A percentile compares a stretch with the other conserved stretches of the same genome.
Conservation (phyloP, 2,797 vertebrate species). For the Pseudocheirus occidentalis region DNA sequence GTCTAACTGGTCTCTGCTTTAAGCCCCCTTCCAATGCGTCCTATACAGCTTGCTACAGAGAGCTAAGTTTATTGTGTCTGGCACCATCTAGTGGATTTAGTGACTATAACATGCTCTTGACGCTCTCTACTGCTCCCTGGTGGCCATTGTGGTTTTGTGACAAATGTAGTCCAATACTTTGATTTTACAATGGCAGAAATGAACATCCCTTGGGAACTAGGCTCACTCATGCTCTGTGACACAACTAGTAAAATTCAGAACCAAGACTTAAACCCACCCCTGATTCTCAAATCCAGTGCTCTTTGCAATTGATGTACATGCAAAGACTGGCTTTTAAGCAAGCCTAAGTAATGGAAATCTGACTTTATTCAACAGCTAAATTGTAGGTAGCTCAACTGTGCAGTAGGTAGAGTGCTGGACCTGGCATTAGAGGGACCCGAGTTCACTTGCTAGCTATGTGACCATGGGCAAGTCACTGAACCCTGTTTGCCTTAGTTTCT, state of each 20-base stretch:
- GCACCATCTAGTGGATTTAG: conserved; percentile 53
- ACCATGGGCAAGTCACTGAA: not conserved
- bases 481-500: not conserved
- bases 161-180: not conserved
- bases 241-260: not conserved
- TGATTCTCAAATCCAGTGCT: not conserved
- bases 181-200: not conserved
- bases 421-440: not conserved
- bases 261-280: not conserved
- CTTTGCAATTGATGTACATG: not conserved
- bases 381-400: not conserved
- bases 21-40: not conserved
- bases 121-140: conserved; percentile 43
- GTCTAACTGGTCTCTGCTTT: not conserved
- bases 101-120: accelerated
- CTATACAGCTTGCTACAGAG: not conserved
- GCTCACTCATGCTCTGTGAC: not conserved
- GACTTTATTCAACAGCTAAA: not conserved
- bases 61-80: conserved; percentile 29
- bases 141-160: conserved; percentile 5
- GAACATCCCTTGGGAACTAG: not conserved
- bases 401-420: not conserved
- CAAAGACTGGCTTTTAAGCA: not conserved
- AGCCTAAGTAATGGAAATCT: not conserved
- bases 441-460: not conserved